These are phyloP conservation scores for Scotopteryx bipunctaria DNA, from an alignment of 2,888 invertebrate species.

Conservation along the genomic window DNA sequence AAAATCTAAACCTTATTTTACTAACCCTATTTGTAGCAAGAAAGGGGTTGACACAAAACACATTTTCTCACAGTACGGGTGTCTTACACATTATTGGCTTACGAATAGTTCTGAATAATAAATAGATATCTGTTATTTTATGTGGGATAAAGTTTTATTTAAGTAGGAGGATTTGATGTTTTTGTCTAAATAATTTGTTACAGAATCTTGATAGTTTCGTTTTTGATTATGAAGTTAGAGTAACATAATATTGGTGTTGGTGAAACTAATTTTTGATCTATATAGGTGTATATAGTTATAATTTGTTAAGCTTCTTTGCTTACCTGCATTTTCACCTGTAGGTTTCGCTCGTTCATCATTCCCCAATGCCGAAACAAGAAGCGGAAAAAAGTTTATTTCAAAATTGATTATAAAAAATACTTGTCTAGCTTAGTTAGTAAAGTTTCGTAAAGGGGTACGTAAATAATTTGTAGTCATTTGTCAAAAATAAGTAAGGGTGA, in stretches of 20 bases:
- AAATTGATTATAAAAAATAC: slow-evolving; percentile 37
- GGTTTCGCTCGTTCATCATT: slow-evolving; percentile 5
- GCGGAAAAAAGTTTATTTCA: slow-evolving; percentile 29
- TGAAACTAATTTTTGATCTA: too few species aligned
- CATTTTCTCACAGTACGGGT: slow-evolving; percentile 33
- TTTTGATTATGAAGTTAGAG: too few species aligned
- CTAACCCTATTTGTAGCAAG: slow-evolving; percentile 18
- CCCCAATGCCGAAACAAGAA: slow-evolving; percentile 9
- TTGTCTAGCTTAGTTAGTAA: slow-evolving; percentile 29
- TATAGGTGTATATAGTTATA: too few species aligned
- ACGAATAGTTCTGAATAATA: slow-evolving; percentile 14
- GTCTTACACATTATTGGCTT: slow-evolving; percentile 21
- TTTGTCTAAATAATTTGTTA: too few species aligned
- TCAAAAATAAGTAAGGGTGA: slow-evolving; percentile 29
- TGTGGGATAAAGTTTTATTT: background rate
- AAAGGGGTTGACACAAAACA: slow-evolving; percentile 39
- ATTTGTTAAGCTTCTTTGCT: too few species aligned
- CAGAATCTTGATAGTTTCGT: too few species aligned
- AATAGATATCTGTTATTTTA: background rate
- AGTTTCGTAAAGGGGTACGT: slow-evolving; percentile 29
- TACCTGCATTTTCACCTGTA: background rate
- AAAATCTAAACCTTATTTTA: slow-evolving; percentile 22
- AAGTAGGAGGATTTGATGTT: too few species aligned
- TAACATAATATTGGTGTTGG: too few species aligned
- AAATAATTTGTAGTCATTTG: slow-evolving; percentile 37